Conservation (phyloP, 2,797 vertebrate species). For the Tarsius wallacei region DNA sequence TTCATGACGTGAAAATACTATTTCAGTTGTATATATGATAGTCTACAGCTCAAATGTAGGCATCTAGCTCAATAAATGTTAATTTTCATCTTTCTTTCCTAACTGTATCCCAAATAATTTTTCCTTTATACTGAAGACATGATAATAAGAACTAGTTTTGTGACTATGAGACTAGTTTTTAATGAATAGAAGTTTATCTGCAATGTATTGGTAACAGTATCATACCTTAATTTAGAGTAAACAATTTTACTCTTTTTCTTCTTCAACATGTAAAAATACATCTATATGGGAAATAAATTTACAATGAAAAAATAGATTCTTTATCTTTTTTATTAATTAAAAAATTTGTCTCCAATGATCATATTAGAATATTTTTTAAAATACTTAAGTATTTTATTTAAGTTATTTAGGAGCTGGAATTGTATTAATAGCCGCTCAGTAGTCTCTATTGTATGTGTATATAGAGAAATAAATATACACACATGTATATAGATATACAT, state of each 20-base stretch:
- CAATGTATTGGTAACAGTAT: not conserved
- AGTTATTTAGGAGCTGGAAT: not conserved
- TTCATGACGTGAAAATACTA: not conserved
- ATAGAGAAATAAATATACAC: not conserved
- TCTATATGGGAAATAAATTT: slow-evolving; percentile 37
- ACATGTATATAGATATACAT: too few species aligned
- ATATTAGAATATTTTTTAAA: slow-evolving; percentile 3
- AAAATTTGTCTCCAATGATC: not conserved
- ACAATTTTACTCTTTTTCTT: not conserved
- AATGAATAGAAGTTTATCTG: not conserved
- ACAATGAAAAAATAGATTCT: not conserved
- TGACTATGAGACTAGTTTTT: not conserved
- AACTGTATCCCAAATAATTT: not conserved
- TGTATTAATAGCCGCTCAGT: not conserved
- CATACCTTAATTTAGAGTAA: not conserved
- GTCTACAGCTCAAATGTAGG: not conserved
- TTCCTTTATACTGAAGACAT: not conserved
- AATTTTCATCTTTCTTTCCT: not conserved
- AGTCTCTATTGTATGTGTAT: not conserved
- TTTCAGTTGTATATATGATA: not conserved
- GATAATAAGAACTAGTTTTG: not conserved
- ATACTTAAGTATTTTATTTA: not conserved
- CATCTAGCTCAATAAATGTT: not conserved
- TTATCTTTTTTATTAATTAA: not conserved
- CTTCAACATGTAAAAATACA: not conserved